These are phyloP conservation scores for Miopithecus talapoin DNA, from an alignment of 2,797 vertebrate species.

Conservation along the genomic window DNA sequence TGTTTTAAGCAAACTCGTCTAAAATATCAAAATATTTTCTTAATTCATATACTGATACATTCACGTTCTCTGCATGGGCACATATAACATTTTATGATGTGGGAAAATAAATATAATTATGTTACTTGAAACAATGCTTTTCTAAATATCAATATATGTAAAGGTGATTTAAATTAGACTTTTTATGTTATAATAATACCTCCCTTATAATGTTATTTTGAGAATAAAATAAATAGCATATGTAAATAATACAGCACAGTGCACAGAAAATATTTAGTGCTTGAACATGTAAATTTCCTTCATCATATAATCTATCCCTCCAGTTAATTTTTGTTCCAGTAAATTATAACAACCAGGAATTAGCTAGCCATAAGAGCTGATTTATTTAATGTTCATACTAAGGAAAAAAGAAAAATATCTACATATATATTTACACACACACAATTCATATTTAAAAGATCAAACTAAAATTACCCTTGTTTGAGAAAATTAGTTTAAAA, in stretches of 20 bases:
- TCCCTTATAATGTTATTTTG: background rate
- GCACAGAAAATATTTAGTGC: background rate
- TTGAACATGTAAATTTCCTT: slow-evolving; percentile 11
- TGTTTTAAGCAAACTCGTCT: background rate
- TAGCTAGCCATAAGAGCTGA: background rate
- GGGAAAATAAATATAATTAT: background rate
- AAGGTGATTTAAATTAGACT: slow-evolving; percentile 13
- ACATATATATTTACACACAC: background rate
- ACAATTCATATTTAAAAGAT: background rate
- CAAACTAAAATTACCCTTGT: background rate
- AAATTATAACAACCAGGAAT: background rate
- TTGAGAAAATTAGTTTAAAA: slow-evolving; percentile 7
- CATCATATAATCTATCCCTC: background rate
- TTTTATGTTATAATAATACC: background rate
- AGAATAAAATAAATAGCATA: background rate
- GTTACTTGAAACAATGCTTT: background rate
- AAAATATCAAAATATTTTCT: background rate
- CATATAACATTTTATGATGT: background rate
- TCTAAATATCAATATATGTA: background rate
- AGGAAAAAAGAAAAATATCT: background rate
- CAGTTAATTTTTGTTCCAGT: background rate
- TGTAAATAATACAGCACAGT: background rate
- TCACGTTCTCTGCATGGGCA: background rate
- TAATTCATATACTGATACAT: background rate
- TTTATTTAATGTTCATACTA: slow-evolving; percentile 2